These are phyloP conservation scores for Sparidentex hasta DNA, from an alignment of 2,797 vertebrate species.

Conservation along the genomic window DNA sequence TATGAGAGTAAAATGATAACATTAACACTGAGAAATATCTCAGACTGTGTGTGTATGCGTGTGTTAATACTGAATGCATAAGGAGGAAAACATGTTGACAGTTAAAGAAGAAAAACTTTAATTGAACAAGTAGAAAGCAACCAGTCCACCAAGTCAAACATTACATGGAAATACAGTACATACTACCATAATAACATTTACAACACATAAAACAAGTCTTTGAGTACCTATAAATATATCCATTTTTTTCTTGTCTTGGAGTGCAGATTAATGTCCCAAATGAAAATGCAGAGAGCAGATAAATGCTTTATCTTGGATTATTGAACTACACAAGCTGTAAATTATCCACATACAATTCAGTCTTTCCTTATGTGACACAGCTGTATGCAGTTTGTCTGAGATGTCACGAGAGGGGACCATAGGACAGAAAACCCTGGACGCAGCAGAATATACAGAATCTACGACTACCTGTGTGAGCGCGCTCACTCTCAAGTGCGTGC, in stretches of 20 bases:
- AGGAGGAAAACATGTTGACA: neutral
- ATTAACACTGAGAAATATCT: neutral
- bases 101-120: constrained; percentile 67
- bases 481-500: constrained; percentile 10
- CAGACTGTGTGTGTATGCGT: neutral
- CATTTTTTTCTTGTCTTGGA: constrained; percentile 51
- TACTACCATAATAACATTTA: constrained; percentile 59
- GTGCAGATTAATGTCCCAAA: constrained; percentile 51
- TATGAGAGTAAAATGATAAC: constrained; percentile 44
- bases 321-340: constrained; percentile 31
- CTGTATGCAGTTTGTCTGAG: constrained; percentile 20
- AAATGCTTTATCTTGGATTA: constrained; percentile 32
- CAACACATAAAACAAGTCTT: constrained; percentile 43
- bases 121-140: constrained; percentile 71
- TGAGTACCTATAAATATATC: constrained; percentile 73
- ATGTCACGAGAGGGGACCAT: constrained; percentile 4
- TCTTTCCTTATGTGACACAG: constrained; percentile 1
- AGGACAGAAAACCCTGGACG: constrained; percentile 36
- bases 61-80: neutral
- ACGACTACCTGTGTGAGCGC: constrained; percentile 60
- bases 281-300: constrained; percentile 17
- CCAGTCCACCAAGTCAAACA: constrained; percentile 65
- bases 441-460: constrained; percentile 60
- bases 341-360: constrained; percentile 33
- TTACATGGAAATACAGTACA: constrained; percentile 67